Percentiles rank a stretch among this genome's conserved stretches.
phyloP scores from a whole-genome alignment of 2,113 vertebrate species.

The Myotis davidii region DNA sequence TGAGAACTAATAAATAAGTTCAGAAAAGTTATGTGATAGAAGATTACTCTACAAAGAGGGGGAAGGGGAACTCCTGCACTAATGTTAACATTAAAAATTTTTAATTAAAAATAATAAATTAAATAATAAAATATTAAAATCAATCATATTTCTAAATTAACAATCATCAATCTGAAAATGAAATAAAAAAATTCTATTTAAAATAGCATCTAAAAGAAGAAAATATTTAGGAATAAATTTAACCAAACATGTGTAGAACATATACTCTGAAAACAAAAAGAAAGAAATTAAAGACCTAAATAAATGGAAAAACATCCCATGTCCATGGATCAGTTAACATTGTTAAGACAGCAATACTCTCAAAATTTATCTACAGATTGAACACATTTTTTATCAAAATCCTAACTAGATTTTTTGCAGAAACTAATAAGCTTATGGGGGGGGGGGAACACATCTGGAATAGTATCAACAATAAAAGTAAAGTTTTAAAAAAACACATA shows the following conservation, averaged over 20 bases:
- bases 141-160: constrained; percentile 44
- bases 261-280: not conserved
- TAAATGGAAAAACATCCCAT: not conserved
- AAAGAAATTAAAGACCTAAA: constrained; percentile 28
- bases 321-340: not conserved
- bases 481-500: not conserved
- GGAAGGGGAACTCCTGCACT: not conserved
- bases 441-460: not conserved
- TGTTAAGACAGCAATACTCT: not conserved
- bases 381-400: constrained; percentile 23
- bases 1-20: constrained; percentile 22
- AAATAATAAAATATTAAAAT: not conserved
- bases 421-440: constrained; percentile 13
- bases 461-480: not conserved
- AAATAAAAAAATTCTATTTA: constrained; percentile 19
- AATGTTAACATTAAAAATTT: not conserved
- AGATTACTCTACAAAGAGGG: not conserved
- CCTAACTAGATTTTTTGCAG: not conserved
- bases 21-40: not conserved
- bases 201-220: constrained; percentile 9
- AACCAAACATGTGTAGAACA: constrained; percentile 8
- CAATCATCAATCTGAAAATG: not conserved
- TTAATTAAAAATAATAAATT: not conserved
- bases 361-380: not conserved
- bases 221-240: constrained; percentile 3